phyloP scores from a whole-genome alignment of 2,797 vertebrate genomes.

The Acridotheres tristis region DNA sequence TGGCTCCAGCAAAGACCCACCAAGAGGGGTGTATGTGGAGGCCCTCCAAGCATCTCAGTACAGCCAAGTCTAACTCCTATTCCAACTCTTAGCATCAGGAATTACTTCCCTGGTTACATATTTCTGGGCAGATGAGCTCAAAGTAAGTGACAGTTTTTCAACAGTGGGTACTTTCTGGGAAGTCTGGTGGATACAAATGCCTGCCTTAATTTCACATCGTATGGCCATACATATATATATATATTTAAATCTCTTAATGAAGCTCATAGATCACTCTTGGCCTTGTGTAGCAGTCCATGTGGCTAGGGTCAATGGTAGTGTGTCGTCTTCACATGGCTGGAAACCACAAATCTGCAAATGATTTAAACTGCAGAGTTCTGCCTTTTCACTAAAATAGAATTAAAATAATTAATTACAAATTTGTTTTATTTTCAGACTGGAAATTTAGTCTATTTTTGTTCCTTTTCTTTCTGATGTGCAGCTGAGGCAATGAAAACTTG shows the following conservation, averaged over 20 bases:
- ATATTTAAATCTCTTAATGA: conserved; percentile 66
- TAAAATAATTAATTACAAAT: conserved; percentile 52
- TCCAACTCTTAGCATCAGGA: background rate
- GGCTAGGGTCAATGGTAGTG: conserved; percentile 42
- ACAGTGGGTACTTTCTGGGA: background rate
- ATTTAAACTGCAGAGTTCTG: conserved; percentile 62
- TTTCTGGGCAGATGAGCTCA: background rate
- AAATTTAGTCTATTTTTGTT: conserved; percentile 21
- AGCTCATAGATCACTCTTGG: conserved; percentile 61
- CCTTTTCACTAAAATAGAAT: conserved; percentile 58
- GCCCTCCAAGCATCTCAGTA: background rate
- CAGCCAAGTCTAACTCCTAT: background rate
- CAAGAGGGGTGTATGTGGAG: background rate
- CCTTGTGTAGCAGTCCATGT: conserved; percentile 29
- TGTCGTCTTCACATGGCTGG: conserved; percentile 34
- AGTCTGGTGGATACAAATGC: background rate
- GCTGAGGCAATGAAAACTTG: background rate
- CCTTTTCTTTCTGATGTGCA: background rate
- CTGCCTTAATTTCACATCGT: background rate
- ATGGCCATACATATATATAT: background rate
- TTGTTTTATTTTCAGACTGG: background rate
- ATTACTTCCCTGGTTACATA: background rate
- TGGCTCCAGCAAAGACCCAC: background rate
- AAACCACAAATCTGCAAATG: conserved; percentile 51
- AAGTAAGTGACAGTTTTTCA: background rate